Evolutionary conservation across 2,888 invertebrate species (phyloP).

Genomic region (Ethmia dodecea): DNA sequence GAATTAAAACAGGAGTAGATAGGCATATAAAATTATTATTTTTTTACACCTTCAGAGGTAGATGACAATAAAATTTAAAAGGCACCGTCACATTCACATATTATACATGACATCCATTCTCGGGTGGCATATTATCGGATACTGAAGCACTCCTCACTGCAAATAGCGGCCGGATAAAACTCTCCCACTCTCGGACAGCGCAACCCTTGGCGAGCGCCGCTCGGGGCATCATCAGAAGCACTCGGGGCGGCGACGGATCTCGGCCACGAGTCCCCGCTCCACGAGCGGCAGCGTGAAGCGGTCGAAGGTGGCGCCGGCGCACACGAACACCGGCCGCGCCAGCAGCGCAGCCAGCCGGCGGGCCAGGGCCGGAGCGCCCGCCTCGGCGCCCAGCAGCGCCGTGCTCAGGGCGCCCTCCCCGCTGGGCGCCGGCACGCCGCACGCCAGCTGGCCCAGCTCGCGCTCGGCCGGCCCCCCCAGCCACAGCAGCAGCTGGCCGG

Average conservation of each 20-base stretch:
- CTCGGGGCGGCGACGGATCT: slow-evolving; percentile 41
- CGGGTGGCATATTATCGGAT: too few species aligned
- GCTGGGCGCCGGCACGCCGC: slow-evolving; percentile 25
- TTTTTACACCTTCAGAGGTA: too few species aligned
- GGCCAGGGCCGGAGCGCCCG: slow-evolving; percentile 32
- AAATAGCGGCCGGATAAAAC: too few species aligned
- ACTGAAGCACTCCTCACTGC: too few species aligned
- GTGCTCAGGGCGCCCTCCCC: slow-evolving; percentile 24
- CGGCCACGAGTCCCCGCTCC: slow-evolving; percentile 36
- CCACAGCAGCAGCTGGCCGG: slow-evolving; percentile 51
- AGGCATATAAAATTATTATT: too few species aligned
- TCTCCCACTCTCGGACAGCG: too few species aligned
- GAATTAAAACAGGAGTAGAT: too few species aligned
- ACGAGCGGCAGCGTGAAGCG: slow-evolving; percentile 42
- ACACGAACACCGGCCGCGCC: slow-evolving; percentile 37
- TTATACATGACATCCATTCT: too few species aligned
- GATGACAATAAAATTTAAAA: too few species aligned
- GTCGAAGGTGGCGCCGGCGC: slow-evolving; percentile 34
- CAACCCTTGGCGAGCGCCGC: too few species aligned
- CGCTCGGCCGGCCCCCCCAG: slow-evolving; percentile 26
- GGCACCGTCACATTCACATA: too few species aligned
- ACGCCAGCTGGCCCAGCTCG: slow-evolving; percentile 10
- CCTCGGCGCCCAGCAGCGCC: slow-evolving; percentile 23
- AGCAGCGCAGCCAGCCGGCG: slow-evolving; percentile 35
- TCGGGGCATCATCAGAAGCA: slow-evolving; percentile 24